Conservation (phyloP, 2,797 vertebrate genomes). For the Urophycis tenuis region DNA sequence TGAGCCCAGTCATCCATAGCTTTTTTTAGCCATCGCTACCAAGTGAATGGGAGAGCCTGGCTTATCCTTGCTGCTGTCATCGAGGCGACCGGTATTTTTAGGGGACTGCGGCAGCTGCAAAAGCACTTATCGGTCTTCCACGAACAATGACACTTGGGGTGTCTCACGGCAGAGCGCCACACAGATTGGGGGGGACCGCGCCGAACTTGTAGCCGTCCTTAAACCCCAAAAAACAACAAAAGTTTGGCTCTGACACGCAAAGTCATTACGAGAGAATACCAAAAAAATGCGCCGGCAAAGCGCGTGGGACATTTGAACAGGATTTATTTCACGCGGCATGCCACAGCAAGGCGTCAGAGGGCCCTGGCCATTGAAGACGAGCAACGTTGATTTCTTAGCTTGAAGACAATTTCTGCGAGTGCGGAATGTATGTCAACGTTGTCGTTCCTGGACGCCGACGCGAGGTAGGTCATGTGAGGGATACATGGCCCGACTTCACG, state of each 20-base stretch:
- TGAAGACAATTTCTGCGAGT: constrained; percentile 39
- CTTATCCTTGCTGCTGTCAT: constrained; percentile 80
- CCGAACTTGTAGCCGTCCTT: constrained; percentile 26
- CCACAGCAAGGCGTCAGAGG: constrained; percentile 44
- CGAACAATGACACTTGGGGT: constrained; percentile 76
- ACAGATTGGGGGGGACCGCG: constrained; percentile 54
- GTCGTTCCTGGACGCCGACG: constrained; percentile 63
- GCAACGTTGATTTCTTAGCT: constrained; percentile 48
- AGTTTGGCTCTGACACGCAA: background rate
- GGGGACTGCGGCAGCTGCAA: constrained; percentile 78
- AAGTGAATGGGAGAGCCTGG: constrained; percentile 75
- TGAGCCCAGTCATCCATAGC: constrained; percentile 55
- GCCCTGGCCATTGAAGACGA: constrained; percentile 47
- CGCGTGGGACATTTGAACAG: constrained; percentile 32
- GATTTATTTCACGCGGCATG: constrained; percentile 47
- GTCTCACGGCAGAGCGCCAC: constrained; percentile 61
- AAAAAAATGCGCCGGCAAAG: constrained; percentile 40
- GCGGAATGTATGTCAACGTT: constrained; percentile 69
- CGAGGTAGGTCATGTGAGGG: constrained; percentile 71
- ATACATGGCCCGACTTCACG: constrained; percentile 55
- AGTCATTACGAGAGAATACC: background rate
- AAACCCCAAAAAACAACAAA: background rate
- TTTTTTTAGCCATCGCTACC: constrained; percentile 77
- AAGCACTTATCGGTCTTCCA: constrained; percentile 78
- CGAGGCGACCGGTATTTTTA: constrained; percentile 78